These are phyloP conservation scores for Himalopsyche kuldschensis DNA, from an alignment of 2,888 invertebrate genomes.

Conservation along the genomic window DNA sequence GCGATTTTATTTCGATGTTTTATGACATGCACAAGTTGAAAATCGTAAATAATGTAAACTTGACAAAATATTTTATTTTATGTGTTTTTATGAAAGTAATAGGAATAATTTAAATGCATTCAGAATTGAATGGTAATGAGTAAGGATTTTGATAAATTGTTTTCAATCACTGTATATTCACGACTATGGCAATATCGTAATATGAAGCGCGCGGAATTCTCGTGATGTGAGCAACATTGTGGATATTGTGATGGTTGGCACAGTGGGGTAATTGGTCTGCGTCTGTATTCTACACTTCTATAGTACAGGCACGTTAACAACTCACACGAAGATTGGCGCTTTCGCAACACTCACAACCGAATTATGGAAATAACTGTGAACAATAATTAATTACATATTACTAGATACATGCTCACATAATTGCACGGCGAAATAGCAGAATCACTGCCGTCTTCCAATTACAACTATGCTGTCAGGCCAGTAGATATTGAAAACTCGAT, in stretches of 20 bases:
- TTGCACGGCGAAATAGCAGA: too few relatives aligned
- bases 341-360: neutral
- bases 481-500: too few relatives aligned
- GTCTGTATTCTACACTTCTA: neutral
- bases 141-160: neutral
- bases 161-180: neutral
- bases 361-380: neutral
- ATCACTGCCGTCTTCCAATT: too few relatives aligned
- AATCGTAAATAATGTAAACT: too few relatives aligned
- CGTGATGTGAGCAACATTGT: conserved; percentile 4
- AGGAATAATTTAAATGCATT: too few relatives aligned
- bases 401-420: neutral
- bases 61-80: too few relatives aligned
- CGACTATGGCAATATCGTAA: neutral
- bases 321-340: neutral
- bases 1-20: too few relatives aligned
- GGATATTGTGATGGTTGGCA: neutral
- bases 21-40: too few relatives aligned
- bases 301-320: neutral
- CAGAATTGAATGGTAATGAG: too few relatives aligned
- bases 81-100: too few relatives aligned
- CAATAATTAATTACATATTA: neutral
- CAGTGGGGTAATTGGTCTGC: neutral
- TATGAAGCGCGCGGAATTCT: conserved; percentile 10
- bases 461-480: too few relatives aligned